Conservation (phyloP, 2,888 invertebrate genomes). For the Leucoma salicis region DNA sequence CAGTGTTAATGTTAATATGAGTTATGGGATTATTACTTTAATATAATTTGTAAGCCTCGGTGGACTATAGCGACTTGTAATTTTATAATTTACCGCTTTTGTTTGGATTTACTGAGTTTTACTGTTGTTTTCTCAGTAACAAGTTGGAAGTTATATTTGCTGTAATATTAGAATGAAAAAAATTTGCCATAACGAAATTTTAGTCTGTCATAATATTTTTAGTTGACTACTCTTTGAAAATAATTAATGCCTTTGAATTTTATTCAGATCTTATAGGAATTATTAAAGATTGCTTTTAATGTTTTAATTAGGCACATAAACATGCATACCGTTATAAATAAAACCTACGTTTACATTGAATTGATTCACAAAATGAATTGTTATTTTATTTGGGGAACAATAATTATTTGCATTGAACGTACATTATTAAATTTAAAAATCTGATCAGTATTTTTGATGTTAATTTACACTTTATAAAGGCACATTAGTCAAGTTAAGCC, state of each 20-base stretch:
- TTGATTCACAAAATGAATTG: too few species aligned
- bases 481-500: background rate
- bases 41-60: slow-evolving; percentile 54
- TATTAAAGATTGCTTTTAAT: background rate
- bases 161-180: slow-evolving; percentile 30
- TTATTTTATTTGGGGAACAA: too few species aligned
- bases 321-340: too few species aligned
- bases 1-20: slow-evolving; percentile 56
- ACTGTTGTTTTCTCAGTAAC: slow-evolving; percentile 37
- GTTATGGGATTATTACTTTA: slow-evolving; percentile 57
- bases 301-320: too few species aligned
- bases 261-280: background rate
- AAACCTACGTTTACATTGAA: too few species aligned
- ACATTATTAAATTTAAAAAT: too few species aligned
- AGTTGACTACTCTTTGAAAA: background rate
- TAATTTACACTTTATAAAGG: too few species aligned
- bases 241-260: background rate
- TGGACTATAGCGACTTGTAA: slow-evolving; percentile 59
- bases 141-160: slow-evolving; percentile 35
- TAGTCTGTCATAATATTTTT: slow-evolving; percentile 7
- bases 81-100: slow-evolving; percentile 70
- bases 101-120: slow-evolving; percentile 39
- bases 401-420: too few species aligned
- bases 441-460: too few species aligned
- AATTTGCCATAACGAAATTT: slow-evolving; percentile 26